phyloP scores from a whole-genome alignment of 1,140 invertebrate species.

The Drosophila ohnishii region DNA sequence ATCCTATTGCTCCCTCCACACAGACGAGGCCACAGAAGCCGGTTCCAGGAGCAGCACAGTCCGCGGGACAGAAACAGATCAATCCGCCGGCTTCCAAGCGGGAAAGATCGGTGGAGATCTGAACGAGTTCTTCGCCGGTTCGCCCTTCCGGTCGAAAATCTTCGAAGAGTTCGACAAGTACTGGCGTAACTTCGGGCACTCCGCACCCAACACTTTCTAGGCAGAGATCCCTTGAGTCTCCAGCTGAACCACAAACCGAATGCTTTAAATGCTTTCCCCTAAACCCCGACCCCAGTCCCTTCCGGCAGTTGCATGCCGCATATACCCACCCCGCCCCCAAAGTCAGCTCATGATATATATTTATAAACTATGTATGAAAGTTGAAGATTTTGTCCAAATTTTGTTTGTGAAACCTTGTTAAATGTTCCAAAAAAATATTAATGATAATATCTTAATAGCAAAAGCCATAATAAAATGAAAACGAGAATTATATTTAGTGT shows the following conservation, averaged over 20 bases:
- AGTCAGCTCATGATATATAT: conserved; percentile 16
- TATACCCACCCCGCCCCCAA: conserved; percentile 20
- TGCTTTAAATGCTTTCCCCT: conserved; percentile 34
- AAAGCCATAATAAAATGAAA: conserved; percentile 40
- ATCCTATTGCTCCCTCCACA: conserved; percentile 49
- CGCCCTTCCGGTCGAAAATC: conserved; percentile 75
- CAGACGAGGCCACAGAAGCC: conserved; percentile 60
- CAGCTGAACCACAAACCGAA: conserved; percentile 56
- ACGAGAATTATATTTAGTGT: conserved; percentile 59
- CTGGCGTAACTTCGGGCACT: conserved; percentile 76
- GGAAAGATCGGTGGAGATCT: conserved; percentile 52
- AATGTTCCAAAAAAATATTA: conserved; percentile 52
- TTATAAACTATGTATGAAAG: conserved; percentile 25
- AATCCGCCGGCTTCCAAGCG: conserved; percentile 39
- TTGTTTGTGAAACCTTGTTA: conserved; percentile 61
- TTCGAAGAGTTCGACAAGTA: conserved; percentile 79
- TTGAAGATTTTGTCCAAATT: conserved; percentile 28
- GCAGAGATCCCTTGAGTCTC: conserved; percentile 41
- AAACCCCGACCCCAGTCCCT: background rate
- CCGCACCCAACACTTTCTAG: conserved; percentile 49
- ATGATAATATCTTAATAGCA: conserved; percentile 37
- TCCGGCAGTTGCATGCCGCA: conserved; percentile 61
- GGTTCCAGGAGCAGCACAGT: conserved; percentile 24
- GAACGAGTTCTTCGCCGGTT: conserved; percentile 71
- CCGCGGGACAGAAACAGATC: conserved; percentile 29